phyloP scores from a whole-genome alignment of 1,140 invertebrate species.

The Hesperophylax magnus region DNA sequence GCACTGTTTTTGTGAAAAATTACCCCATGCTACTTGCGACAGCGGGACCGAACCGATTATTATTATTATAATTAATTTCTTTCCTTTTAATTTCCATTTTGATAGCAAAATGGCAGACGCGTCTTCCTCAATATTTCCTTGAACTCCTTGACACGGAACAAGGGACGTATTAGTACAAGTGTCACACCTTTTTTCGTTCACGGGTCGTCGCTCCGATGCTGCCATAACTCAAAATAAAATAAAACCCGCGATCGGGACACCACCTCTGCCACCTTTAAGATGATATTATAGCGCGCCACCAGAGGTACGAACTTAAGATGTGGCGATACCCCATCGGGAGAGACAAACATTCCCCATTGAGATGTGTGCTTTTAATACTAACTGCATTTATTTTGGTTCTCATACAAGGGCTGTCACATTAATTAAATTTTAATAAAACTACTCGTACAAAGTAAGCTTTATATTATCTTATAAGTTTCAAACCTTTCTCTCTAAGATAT shows the following conservation, averaged over 20 bases:
- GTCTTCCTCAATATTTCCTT: background rate
- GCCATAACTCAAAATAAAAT: constrained; percentile 40
- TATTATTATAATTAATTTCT: background rate
- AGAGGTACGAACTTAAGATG: background rate
- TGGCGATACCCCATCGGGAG: constrained; percentile 8
- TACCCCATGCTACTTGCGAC: too few relatives aligned
- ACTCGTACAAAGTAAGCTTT: too few relatives aligned
- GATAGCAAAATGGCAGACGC: background rate
- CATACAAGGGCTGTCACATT: constrained; percentile 7
- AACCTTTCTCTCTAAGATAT: too few relatives aligned
- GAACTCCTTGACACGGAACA: constrained; percentile 19
- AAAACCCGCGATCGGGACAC: constrained; percentile 5
- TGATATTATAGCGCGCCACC: too few relatives aligned
- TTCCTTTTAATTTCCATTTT: background rate
- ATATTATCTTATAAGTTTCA: too few relatives aligned
- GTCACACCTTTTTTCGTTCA: constrained; percentile 35
- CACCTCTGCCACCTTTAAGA: background rate
- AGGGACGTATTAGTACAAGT: constrained; percentile 31
- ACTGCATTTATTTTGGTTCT: background rate
- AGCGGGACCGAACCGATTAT: too few relatives aligned
- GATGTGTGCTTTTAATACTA: constrained; percentile 9
- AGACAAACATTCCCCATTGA: constrained; percentile 33
- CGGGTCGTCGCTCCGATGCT: constrained; percentile 14
- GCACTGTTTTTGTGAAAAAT: too few relatives aligned
- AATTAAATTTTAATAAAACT: background rate